Evolutionary conservation across 2,797 vertebrate species (phyloP), one percentile per base, ranked within the genome.

Genomic region (Falco berigora): DNA sequence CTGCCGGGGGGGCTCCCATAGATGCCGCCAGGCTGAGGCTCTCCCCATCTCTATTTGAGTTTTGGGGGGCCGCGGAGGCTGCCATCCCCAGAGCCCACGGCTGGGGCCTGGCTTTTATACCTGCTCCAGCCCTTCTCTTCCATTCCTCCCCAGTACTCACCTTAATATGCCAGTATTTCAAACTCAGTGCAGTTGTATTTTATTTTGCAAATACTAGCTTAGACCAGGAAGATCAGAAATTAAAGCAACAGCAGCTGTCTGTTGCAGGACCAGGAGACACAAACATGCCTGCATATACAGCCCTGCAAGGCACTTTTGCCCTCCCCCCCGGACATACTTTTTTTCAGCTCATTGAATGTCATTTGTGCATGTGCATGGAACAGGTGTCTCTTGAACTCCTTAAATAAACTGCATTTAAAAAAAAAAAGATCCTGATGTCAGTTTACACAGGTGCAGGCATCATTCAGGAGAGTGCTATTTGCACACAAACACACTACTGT

Each of bases 391-490:
- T 98, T 97, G 97, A 96, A 93, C 96, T 96, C 94, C 96, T 94
- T 73, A 96, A 95, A 97, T 95, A 97, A 97, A 96, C 97, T 84
- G 94, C 64, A 81, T 94, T 89, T 78, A 10, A 18, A 91, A 94
- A 92, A 92, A 94, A 92, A 89, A 93, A 95, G 96, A 94, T 89
- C 66, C 81, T 94, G 91, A 96, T 96, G 95, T 96, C 95, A 94
- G 96, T 98, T 98, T 97, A 96, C 97, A 96, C 97, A 97, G 97
- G 97, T 97, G 98, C 97, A 96, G 96, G 80, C 97, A 96, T 96
- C 97, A 96, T 97, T 97, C 96, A 96, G 94, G 93, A 93, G 97
- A 97, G 98, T 97, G 97, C 95, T 97, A 89, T 97, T 97, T 97
- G 97, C 97, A 92, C 96, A 97, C 96, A 97, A 97, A 96, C 93